A percentile compares a stretch with the other conserved stretches of the same genome.
These are phyloP conservation scores for Onchidella celtica DNA, from an alignment of 2,888 invertebrate genomes.

Conservation along the genomic window DNA sequence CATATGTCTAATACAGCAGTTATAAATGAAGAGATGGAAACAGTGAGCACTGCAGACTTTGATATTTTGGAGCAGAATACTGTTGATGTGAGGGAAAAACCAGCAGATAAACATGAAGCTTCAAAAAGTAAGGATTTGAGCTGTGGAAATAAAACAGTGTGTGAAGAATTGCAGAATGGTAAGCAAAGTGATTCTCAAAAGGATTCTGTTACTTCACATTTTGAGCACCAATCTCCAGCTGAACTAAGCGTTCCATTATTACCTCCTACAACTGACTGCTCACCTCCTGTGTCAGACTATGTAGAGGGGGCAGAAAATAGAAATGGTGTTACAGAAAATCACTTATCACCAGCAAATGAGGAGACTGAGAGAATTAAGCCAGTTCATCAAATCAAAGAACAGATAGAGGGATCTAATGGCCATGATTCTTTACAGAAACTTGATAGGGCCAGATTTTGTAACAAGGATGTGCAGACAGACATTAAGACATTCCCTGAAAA, in stretches of 20 bases:
- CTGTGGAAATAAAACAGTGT: background rate
- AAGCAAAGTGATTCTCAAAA: background rate
- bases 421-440: too few relatives aligned
- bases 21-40: too few relatives aligned
- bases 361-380: too few relatives aligned
- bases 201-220: too few relatives aligned
- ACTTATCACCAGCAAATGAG: background rate
- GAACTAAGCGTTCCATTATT: background rate
- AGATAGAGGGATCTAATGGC: too few relatives aligned
- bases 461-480: constrained; percentile 28
- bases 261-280: background rate
- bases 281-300: background rate
- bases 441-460: too few relatives aligned
- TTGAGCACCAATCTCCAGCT: background rate
- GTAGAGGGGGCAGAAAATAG: background rate
- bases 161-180: background rate
- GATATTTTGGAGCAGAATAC: too few relatives aligned
- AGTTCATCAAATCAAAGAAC: too few relatives aligned
- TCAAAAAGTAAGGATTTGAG: too few relatives aligned
- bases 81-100: background rate
- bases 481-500: constrained; percentile 8
- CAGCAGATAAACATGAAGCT: background rate
- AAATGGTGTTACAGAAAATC: background rate
- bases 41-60: too few relatives aligned
- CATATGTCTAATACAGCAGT: too few relatives aligned